Conservation (phyloP, 2,888 invertebrate genomes). For the Parthenolecanium corni region DNA sequence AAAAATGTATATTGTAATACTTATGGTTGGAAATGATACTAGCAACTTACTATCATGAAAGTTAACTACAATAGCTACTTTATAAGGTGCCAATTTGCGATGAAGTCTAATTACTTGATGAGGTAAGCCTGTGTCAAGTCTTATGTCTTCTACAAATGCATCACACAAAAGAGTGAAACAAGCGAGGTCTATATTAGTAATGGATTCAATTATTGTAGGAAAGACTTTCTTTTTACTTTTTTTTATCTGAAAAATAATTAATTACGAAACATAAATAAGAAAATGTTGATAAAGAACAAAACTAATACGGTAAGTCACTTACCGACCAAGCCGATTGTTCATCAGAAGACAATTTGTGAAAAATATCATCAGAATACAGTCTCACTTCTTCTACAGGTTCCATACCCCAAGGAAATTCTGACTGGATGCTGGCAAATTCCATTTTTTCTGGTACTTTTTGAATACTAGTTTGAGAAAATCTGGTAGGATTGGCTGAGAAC, state of each 20-base stretch:
- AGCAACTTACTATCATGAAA: neutral
- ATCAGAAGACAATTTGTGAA: constrained; percentile 31
- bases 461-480: constrained; percentile 53
- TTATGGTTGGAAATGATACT: neutral
- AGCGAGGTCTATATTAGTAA: constrained; percentile 44
- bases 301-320: constrained; percentile 21
- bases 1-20: neutral
- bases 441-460: constrained; percentile 39
- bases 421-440: constrained; percentile 49
- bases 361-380: constrained; percentile 31
- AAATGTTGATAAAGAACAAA: neutral
- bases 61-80: constrained; percentile 47
- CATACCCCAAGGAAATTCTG: constrained; percentile 51
- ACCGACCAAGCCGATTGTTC: constrained; percentile 34
- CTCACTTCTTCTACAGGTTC: constrained; percentile 52
- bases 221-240: constrained; percentile 38
- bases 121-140: constrained; percentile 36
- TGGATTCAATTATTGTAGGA: constrained; percentile 42
- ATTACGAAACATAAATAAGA: neutral
- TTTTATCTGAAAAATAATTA: constrained; percentile 37
- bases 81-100: constrained; percentile 62
- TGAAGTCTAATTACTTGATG: constrained; percentile 46
- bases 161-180: constrained; percentile 48
- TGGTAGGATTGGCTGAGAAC: constrained; percentile 59
- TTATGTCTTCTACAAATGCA: constrained; percentile 39